These are phyloP conservation scores for Gymnarchus niloticus DNA, from an alignment of 2,113 vertebrate genomes.

Conservation along the genomic window DNA sequence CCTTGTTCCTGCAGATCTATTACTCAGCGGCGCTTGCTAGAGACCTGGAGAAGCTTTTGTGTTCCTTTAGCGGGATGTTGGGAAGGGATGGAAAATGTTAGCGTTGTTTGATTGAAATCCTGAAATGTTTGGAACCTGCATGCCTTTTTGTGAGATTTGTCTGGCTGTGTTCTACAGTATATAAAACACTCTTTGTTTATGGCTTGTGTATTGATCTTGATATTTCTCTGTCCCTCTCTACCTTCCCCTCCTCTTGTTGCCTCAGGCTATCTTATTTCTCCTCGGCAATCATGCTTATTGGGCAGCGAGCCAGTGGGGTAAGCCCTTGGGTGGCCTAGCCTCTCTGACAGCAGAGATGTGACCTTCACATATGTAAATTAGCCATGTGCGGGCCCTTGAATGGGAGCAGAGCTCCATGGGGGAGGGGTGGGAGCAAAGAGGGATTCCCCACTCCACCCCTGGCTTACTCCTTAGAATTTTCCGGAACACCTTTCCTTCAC, in stretches of 20 bases:
- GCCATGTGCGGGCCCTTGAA: slow-evolving; percentile 76
- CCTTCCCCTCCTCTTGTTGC: slow-evolving; percentile 58
- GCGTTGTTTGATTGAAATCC: neutral
- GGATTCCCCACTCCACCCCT: slow-evolving; percentile 37
- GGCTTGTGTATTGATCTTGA: neutral
- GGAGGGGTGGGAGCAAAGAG: slow-evolving; percentile 58
- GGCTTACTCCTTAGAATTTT: neutral
- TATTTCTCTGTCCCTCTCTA: slow-evolving; percentile 25
- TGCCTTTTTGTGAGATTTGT: neutral
- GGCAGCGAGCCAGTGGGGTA: slow-evolving; percentile 68
- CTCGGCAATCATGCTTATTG: slow-evolving; percentile 45
- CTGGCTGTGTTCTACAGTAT: neutral
- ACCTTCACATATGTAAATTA: slow-evolving; percentile 91
- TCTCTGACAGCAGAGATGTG: slow-evolving; percentile 63
- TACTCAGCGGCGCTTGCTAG: neutral
- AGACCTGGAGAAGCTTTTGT: neutral
- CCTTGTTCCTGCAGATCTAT: neutral
- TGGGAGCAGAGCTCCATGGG: slow-evolving; percentile 58
- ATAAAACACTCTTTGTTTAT: neutral
- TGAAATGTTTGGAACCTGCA: no score
- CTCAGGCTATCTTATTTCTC: slow-evolving; percentile 66
- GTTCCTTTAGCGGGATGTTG: neutral
- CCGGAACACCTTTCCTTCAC: neutral
- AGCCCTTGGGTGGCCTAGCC: slow-evolving; percentile 65
- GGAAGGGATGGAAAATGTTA: neutral